phyloP scores from a whole-genome alignment of 2,113 vertebrate species.

The Brachypteracias leptosomus region DNA sequence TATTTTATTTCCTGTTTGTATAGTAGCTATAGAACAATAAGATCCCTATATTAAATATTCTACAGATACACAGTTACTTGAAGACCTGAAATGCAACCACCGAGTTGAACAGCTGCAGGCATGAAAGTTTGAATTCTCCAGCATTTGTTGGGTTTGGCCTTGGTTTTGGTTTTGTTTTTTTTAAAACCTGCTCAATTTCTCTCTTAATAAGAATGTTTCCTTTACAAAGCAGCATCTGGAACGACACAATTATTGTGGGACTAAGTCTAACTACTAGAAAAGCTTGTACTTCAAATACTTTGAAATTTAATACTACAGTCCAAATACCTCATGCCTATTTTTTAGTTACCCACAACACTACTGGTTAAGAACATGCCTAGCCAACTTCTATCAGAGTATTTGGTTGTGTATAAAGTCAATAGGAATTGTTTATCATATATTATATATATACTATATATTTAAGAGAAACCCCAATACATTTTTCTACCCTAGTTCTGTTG shows the following conservation, averaged over 20 bases:
- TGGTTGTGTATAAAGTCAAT: neutral
- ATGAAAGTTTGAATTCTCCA: neutral
- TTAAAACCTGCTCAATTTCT: neutral
- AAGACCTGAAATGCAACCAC: neutral
- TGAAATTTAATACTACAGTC: neutral
- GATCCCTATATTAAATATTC: neutral
- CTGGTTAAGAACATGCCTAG: neutral
- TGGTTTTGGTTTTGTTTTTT: neutral
- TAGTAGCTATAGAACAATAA: neutral
- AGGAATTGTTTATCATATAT: neutral
- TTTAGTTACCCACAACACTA: neutral
- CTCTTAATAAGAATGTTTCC: neutral
- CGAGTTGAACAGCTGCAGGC: neutral
- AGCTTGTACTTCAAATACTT: neutral
- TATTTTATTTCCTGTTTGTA: neutral
- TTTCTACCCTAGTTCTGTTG: neutral
- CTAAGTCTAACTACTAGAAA: neutral
- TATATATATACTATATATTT: neutral
- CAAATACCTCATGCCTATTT: neutral
- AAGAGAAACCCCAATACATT: neutral
- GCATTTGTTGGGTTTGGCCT: neutral
- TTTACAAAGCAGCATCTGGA: neutral
- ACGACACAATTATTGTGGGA: neutral
- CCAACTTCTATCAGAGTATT: neutral
- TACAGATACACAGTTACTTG: neutral